Conservation (phyloP, 1,140 invertebrate species). For the Platyura marginata region DNA sequence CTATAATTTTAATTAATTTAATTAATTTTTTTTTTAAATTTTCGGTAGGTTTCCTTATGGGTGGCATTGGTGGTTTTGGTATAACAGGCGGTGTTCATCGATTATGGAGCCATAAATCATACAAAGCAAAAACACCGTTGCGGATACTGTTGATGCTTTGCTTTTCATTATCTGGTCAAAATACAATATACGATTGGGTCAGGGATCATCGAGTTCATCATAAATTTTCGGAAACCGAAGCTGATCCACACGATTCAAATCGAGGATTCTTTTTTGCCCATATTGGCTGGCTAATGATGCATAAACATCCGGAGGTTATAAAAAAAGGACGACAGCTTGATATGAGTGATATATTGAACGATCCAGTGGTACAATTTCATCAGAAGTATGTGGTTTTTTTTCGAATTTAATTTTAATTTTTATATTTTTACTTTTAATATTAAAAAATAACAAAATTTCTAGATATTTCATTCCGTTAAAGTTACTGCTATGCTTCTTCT, state of each 20-base stretch:
- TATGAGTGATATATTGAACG: slow-evolving; percentile 53
- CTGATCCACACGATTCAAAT: slow-evolving; percentile 74
- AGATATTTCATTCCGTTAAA: slow-evolving; percentile 58
- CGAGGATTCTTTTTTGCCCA: slow-evolving; percentile 88
- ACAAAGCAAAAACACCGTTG: slow-evolving; percentile 59
- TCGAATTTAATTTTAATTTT: no score
- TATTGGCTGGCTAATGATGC: slow-evolving; percentile 73
- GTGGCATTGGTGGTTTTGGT: slow-evolving; percentile 36
- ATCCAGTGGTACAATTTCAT: slow-evolving; percentile 58
- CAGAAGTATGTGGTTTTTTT: slow-evolving; percentile 32
- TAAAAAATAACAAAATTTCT: slow-evolving; percentile 3
- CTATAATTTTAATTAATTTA: neutral
- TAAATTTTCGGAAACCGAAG: slow-evolving; percentile 75
- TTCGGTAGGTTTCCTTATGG: slow-evolving; percentile 29
- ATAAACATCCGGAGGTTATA: slow-evolving; percentile 68
- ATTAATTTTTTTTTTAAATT: neutral
- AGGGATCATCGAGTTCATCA: slow-evolving; percentile 78
- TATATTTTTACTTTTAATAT: no score
- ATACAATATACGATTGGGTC: slow-evolving; percentile 45
- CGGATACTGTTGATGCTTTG: slow-evolving; percentile 45
- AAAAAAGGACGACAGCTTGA: slow-evolving; percentile 52
- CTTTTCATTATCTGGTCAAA: slow-evolving; percentile 56
- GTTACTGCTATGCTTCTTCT: slow-evolving; percentile 47
- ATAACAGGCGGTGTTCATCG: slow-evolving; percentile 71
- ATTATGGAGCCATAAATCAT: slow-evolving; percentile 66